Conservation (phyloP, 2,888 invertebrate genomes). For the Venusia cambrica region DNA sequence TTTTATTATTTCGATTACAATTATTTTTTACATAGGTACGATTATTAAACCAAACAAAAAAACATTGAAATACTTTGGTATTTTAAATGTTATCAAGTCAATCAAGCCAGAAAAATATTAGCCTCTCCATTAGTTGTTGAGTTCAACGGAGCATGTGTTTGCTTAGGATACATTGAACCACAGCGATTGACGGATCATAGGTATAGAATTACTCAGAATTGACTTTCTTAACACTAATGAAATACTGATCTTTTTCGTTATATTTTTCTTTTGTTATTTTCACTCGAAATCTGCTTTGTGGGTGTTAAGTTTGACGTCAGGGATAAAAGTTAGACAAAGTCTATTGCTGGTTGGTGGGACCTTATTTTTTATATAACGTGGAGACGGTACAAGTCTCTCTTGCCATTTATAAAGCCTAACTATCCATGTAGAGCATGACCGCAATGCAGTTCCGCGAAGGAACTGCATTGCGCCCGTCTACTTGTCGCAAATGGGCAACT, state of each 20-base stretch:
- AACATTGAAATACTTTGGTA: conserved; percentile 38
- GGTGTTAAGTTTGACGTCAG: no score
- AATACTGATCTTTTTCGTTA: neutral
- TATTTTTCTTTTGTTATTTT: conserved; percentile 6
- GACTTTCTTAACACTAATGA: conserved; percentile 35
- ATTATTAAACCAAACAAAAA: conserved; percentile 31
- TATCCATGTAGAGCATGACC: no score
- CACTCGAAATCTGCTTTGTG: no score
- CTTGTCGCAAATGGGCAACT: no score
- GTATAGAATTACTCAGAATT: conserved; percentile 47
- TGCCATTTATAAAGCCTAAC: no score
- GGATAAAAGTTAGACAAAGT: no score
- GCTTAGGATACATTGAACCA: conserved; percentile 52
- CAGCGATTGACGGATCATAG: conserved; percentile 59
- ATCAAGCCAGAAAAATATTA: conserved; percentile 33
- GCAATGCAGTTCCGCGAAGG: no score
- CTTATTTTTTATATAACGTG: no score
- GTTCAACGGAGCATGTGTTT: conserved; percentile 45
- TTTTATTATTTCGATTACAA: no score
- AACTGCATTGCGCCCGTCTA: no score
- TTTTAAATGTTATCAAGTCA: conserved; percentile 31
- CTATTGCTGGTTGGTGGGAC: no score
- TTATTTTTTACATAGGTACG: conserved; percentile 5
- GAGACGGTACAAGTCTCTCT: no score
- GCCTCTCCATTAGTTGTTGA: conserved; percentile 34